Evolutionary conservation across 2,113 vertebrate genomes (phyloP).

Genomic region (Mobula hypostoma): DNA sequence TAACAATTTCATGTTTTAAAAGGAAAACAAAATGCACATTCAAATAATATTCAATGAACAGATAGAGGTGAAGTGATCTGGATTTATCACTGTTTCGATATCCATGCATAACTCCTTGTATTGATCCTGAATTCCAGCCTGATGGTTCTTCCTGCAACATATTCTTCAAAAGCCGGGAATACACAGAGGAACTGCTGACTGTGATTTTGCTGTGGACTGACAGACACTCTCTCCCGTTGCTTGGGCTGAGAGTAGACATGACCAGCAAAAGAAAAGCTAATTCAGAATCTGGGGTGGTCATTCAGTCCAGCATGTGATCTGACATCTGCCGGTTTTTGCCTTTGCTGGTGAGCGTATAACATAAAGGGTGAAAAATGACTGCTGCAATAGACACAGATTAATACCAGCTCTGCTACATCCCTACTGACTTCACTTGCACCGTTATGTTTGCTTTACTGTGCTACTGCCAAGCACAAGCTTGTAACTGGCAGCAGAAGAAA

Average conservation of each 20-base stretch:
- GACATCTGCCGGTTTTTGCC: not conserved
- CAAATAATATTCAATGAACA: too few relatives aligned
- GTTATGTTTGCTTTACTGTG: not conserved
- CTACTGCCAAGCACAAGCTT: not conserved
- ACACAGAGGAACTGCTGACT: not conserved
- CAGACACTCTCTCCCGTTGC: not conserved
- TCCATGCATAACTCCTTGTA: not conserved
- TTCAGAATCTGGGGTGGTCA: not conserved
- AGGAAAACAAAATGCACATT: too few relatives aligned
- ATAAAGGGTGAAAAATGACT: not conserved
- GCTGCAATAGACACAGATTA: not conserved
- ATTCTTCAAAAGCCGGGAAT: not conserved
- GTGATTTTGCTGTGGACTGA: not conserved
- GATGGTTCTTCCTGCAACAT: not conserved
- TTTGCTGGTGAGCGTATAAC: not conserved
- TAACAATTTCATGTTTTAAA: too few relatives aligned
- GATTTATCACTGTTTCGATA: too few relatives aligned
- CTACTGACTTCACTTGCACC: not conserved
- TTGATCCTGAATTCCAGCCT: not conserved
- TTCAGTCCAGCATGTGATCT: not conserved
- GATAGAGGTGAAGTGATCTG: too few relatives aligned
- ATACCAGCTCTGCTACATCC: not conserved
- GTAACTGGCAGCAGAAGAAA: conserved; percentile 6
- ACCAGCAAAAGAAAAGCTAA: not conserved
- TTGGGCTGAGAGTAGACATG: not conserved